Conservation (phyloP, 2,888 invertebrate species). For the Sicus ferrugineus region DNA sequence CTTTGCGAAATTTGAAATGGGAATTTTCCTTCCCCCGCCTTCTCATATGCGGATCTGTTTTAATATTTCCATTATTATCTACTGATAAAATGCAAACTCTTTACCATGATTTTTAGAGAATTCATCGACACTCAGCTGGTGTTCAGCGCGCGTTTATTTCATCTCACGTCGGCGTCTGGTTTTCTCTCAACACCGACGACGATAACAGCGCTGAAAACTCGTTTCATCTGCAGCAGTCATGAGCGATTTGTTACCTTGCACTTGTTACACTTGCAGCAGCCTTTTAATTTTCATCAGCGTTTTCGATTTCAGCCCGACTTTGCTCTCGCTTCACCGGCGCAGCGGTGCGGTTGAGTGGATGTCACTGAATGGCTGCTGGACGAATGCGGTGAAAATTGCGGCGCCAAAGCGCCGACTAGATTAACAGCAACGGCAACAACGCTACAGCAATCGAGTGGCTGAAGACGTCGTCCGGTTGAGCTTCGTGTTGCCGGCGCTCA, state of each 20-base stretch:
- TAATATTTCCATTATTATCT: background rate
- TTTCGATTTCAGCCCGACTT: constrained; percentile 18
- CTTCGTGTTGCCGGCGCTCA: background rate
- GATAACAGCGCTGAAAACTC: background rate
- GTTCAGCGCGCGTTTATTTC: background rate
- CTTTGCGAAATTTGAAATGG: background rate
- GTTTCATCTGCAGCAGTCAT: background rate
- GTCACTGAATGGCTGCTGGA: constrained; percentile 20
- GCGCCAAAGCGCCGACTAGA: background rate
- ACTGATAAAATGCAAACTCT: background rate
- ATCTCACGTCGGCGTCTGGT: background rate
- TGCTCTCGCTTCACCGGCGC: background rate
- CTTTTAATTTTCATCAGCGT: constrained; percentile 11
- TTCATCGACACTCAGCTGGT: background rate
- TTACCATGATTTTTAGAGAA: too few relatives aligned
- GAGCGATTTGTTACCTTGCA: constrained; percentile 18
- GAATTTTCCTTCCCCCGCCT: background rate
- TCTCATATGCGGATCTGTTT: background rate
- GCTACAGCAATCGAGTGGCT: background rate
- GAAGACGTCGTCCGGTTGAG: background rate
- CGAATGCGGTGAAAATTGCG: background rate
- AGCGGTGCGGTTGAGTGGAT: background rate
- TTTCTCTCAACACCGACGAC: background rate
- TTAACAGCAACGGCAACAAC: background rate
- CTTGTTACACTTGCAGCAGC: constrained; percentile 22